Conservation (phyloP, 2,113 vertebrate species). For the Sigmodon hispidus region DNA sequence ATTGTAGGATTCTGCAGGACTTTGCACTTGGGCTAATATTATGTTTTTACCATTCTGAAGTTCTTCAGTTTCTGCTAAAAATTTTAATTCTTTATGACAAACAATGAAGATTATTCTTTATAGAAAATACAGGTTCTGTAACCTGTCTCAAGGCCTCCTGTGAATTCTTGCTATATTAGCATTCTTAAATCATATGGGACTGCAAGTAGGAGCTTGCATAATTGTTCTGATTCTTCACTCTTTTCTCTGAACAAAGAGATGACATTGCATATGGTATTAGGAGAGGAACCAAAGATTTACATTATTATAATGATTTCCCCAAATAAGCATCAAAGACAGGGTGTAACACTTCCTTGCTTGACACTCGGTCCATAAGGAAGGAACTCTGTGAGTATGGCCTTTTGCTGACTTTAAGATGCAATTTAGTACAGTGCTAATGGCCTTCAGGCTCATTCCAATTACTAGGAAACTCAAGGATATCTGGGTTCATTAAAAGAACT, state of each 20-base stretch:
- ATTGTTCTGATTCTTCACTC: background rate
- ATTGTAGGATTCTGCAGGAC: accelerated
- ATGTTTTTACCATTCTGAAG: background rate
- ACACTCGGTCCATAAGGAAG: background rate
- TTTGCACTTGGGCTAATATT: background rate
- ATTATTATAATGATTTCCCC: background rate
- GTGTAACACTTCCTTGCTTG: background rate
- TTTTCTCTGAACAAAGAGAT: background rate
- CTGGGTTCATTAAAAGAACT: background rate
- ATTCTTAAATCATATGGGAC: background rate
- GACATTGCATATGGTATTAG: background rate
- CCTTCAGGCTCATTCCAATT: background rate
- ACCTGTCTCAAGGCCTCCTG: background rate
- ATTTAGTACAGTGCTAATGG: background rate
- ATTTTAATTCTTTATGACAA: background rate
- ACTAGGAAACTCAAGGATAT: background rate
- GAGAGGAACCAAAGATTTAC: background rate
- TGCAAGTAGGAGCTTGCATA: background rate
- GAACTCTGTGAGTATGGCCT: background rate
- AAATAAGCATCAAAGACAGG: background rate
- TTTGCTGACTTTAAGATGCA: background rate
- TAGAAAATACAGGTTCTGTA: background rate
- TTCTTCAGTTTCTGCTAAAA: background rate
- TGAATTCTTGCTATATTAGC: background rate
- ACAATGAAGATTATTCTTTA: background rate